phyloP scores from a whole-genome alignment of 2,888 invertebrate genomes.

The Eueremaeus valkanovi region DNA sequence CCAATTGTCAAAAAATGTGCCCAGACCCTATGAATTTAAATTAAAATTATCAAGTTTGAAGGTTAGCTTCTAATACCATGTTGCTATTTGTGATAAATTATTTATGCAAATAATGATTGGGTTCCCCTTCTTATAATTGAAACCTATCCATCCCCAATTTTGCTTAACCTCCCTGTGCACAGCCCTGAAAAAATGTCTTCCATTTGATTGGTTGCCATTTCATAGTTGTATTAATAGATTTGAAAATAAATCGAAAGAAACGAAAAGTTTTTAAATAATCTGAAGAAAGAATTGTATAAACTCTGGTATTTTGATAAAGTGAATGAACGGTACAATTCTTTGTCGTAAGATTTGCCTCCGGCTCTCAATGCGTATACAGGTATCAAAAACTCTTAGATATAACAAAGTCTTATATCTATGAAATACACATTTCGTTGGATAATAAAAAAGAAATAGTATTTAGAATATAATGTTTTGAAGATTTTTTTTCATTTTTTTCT shows the following conservation, averaged over 20 bases:
- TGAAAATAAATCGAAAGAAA: background rate
- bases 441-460: background rate
- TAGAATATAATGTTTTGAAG: background rate
- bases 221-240: too few species aligned
- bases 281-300: background rate
- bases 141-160: too few species aligned
- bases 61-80: too few species aligned
- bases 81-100: too few species aligned
- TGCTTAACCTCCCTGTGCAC: too few species aligned
- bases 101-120: too few species aligned
- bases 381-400: slow-evolving; percentile 1
- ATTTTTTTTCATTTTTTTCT: background rate
- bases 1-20: background rate
- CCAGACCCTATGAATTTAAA: too few species aligned
- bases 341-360: background rate
- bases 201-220: too few species aligned
- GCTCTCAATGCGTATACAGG: background rate
- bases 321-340: background rate
- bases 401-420: background rate
- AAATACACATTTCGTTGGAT: background rate
- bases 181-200: too few species aligned
- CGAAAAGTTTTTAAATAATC: background rate
- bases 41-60: too few species aligned
- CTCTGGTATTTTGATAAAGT: background rate
- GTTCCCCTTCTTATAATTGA: too few species aligned